Evolutionary conservation across 2,888 invertebrate species (phyloP), one percentile per base, ranked within the genome.

Genomic region (Noctua janthe): DNA sequence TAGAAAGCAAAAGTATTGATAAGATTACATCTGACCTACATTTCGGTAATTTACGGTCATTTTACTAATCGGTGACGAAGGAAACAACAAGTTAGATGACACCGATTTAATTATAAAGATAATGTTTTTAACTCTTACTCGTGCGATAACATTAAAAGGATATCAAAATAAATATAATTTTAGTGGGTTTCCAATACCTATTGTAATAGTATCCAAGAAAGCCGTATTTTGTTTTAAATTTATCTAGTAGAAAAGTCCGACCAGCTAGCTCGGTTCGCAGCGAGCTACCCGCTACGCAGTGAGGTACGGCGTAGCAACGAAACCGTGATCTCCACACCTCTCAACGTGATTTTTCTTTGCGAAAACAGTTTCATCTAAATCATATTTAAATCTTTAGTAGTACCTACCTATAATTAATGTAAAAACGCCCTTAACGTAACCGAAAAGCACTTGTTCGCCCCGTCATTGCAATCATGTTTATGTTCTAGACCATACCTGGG

Each of bases 221-320:
- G 17, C 17, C 17, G 11, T 71, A 17, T 35, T 35, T 35, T 35
- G 35, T 23, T 74, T 69, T 1, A 0, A 69, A 23, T 49, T 17
- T 2, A 35, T 35, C 35, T 35, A 35, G 35, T 35, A 35, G 7
- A 70, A 29, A 23, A 17, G 6, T 20, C 8, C 20, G 15, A 11
- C 17, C 43, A 35, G 1, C 54, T 15, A 15, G 20, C 15, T 15
- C 20, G 29, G 54, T 11, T 23, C 10, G 29, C 54, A 56, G 35
- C 3, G 7, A 23, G 54, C 54, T 75, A 39, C 39, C 51, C n/a
- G 39, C 73, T 64, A 69, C 47, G 15, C 35, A 17, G 23, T 6
- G 11, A 35, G n/a, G 49, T 54, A 54, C 74, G 73, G 66, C 73
- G 66, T 73, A 64, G 64, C 29, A 39, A n/a, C 5, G 39, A 72